Conservation (phyloP, 1,140 invertebrate genomes). For the Cotesia typhae region DNA sequence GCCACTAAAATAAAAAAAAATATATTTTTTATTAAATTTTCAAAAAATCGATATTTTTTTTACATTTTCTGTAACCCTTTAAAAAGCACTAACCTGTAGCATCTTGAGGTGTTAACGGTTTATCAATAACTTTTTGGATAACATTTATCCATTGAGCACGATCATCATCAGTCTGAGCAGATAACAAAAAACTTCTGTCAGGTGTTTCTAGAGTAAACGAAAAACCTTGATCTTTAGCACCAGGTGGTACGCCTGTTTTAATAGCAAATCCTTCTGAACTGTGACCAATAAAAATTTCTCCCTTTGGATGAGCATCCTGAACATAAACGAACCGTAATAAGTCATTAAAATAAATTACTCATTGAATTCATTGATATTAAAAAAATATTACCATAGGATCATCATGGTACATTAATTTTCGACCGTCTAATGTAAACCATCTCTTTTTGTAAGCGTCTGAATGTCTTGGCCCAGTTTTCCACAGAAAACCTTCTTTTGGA, state of each 20-base stretch:
- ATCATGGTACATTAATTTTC: slow-evolving; percentile 91
- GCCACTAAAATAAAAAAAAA: slow-evolving; percentile 71
- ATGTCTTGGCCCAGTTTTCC: slow-evolving; percentile 84
- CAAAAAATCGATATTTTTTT: too few species aligned
- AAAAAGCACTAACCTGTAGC: slow-evolving; percentile 72
- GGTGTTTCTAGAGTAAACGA: slow-evolving; percentile 90
- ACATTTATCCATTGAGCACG: slow-evolving; percentile 82
- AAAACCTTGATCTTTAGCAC: slow-evolving; percentile 78
- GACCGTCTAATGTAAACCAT: slow-evolving; percentile 89
- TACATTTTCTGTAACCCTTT: too few species aligned
- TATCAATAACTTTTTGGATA: slow-evolving; percentile 78
- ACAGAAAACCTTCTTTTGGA: slow-evolving; percentile 85
- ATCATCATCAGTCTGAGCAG: slow-evolving; percentile 80
- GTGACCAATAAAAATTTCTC: slow-evolving; percentile 88
- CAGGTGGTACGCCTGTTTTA: slow-evolving; percentile 70
- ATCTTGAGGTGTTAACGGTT: slow-evolving; percentile 82
- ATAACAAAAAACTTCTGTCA: slow-evolving; percentile 82
- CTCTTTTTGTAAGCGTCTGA: slow-evolving; percentile 83
- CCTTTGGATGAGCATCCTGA: slow-evolving; percentile 86
- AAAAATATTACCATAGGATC: slow-evolving; percentile 73
- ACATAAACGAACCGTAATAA: slow-evolving; percentile 12
- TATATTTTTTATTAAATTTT: not conserved
- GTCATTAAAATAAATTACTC: not conserved
- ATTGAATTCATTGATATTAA: slow-evolving; percentile 1
- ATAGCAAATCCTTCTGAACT: slow-evolving; percentile 78